These are phyloP conservation scores for Dolichallabes microphthalmus DNA, from an alignment of 2,113 vertebrate species.

Conservation along the genomic window DNA sequence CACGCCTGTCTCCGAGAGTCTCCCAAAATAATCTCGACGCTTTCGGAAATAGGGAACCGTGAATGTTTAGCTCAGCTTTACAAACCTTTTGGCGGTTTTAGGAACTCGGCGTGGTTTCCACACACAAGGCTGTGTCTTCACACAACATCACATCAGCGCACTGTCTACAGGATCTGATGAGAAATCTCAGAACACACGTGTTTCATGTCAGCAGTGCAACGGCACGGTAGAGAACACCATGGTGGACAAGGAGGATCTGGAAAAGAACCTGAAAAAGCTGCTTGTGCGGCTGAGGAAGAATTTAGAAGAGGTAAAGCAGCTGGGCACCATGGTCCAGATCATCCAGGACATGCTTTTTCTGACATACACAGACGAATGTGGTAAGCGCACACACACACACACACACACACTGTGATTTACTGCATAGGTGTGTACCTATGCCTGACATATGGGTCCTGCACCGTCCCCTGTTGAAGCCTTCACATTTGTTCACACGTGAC, in stretches of 20 bases:
- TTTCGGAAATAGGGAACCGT: slow-evolving; percentile 2
- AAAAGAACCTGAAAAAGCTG: slow-evolving; percentile 80
- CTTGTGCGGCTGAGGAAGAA: slow-evolving; percentile 81
- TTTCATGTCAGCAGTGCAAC: slow-evolving; percentile 11
- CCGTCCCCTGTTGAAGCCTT: not conserved
- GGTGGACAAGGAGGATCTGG: slow-evolving; percentile 70
- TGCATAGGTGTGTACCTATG: not conserved
- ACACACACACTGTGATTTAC: slow-evolving; percentile 2
- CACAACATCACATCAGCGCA: not conserved
- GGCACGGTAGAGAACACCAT: slow-evolving; percentile 48
- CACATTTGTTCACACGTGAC: not conserved
- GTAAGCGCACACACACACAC: slow-evolving; percentile 67
- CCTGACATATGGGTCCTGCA: not conserved
- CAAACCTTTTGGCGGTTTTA: not conserved
- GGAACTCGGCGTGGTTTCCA: not conserved
- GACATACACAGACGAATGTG: slow-evolving; percentile 73
- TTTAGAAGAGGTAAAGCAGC: slow-evolving; percentile 79
- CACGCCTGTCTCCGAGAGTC: slow-evolving; percentile 45
- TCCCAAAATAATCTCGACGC: not conserved
- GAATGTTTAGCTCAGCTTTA: not conserved
- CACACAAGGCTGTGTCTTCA: not conserved
- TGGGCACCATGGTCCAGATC: slow-evolving; percentile 82
- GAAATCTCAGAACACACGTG: slow-evolving; percentile 21
- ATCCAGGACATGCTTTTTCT: slow-evolving; percentile 84
- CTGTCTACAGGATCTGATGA: not conserved